Conservation (phyloP, 1,140 invertebrate species). For the Dolichoris vasculosae region DNA sequence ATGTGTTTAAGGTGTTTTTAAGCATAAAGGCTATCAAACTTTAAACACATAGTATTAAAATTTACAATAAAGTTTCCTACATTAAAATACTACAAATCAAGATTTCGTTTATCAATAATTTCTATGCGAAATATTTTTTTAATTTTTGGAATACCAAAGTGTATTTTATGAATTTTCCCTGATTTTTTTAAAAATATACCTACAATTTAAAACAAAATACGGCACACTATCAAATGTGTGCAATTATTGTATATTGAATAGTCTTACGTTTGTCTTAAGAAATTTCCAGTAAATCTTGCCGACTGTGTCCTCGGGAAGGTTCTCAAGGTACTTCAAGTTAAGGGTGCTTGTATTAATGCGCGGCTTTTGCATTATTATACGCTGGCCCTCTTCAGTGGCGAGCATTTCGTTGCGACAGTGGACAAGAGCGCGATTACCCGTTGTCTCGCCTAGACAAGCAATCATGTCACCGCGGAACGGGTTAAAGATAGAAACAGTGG, state of each 20-base stretch:
- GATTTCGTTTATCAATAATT: no score
- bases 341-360: constrained; percentile 90
- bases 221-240: no score
- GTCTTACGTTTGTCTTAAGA: constrained; percentile 83
- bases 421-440: constrained; percentile 82
- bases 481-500: constrained; percentile 82
- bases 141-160: no score
- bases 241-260: neutral
- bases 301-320: constrained; percentile 86
- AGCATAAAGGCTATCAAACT: no score
- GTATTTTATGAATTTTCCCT: no score
- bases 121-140: no score
- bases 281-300: constrained; percentile 91
- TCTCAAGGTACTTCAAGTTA: constrained; percentile 82
- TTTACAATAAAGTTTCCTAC: no score
- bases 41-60: no score
- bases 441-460: constrained; percentile 93
- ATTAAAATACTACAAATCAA: no score
- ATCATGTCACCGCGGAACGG: constrained; percentile 92
- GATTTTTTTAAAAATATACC: no score
- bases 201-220: no score
- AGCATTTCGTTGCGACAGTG: constrained; percentile 82
- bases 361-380: constrained; percentile 87
- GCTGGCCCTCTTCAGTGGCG: constrained; percentile 79
- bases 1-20: no score